Base-by-base conservation (phyloP, 2,888 invertebrate genomes). In the Scaptomyza reducta region DNA sequence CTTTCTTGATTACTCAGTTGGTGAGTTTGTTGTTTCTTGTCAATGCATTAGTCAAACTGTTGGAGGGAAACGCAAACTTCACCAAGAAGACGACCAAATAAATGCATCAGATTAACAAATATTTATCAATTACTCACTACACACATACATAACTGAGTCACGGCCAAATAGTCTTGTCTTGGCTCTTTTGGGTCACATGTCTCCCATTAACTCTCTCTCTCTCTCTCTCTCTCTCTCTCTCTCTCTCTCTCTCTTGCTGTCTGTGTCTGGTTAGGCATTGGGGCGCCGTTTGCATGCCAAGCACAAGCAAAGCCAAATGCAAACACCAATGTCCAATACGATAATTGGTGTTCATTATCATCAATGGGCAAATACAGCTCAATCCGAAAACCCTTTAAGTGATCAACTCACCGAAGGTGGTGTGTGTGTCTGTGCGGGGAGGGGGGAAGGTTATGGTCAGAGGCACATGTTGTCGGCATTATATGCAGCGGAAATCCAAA, bases 281-380 rank as follows among this genome's bases (percentile, higher is more conserved):
- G 46, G 72, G 73, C 77, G 77, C 74, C 74, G 68, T 73, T 77
- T 74, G 74, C 74, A 74, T 74, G 77, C 74, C 69, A 67, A 67
- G 44, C 58, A 56, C 41, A 66, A 57, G 59, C 70, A 29, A 13
- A 55, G 58, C 46, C 45, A 56, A 77, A 59, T 67, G 58, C 74
- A 77, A 76, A 74, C 74, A 74, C 77, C 73, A 45, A 67, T 50
- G 44, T 40, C 56, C 51, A 56, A 67, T 56, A 60, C 61, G 80
- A 55, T 83, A 83, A 83, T 87, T 83, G 87, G 54, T 68, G 71
- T 72, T 86, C 86, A 87, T 87, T 87, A 83, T 83, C 88, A 83
- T 83, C 88, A 86, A 71, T 86, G 74, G 82, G 74, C 77, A 82
- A 87, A 82, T 82, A 82, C 63, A 73, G 70, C 78, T 81, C 83